Conservation (phyloP, 2,113 vertebrate genomes). For the Turdus rufiventris region DNA sequence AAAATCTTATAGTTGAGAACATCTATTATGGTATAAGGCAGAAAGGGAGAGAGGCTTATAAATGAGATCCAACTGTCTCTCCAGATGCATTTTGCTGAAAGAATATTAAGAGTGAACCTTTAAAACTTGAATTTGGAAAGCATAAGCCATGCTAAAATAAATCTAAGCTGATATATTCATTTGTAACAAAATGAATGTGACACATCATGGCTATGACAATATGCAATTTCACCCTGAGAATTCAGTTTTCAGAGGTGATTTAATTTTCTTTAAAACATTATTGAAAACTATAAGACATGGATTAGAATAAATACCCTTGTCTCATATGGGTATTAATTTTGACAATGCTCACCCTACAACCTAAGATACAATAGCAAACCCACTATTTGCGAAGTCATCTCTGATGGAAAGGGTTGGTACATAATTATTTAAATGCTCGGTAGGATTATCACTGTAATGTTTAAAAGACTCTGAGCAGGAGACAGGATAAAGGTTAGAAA, state of each 20-base stretch:
- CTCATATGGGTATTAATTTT: constrained; percentile 54
- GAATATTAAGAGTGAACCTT: constrained; percentile 51
- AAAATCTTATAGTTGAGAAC: constrained; percentile 65
- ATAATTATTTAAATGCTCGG: neutral
- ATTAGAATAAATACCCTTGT: constrained; percentile 66
- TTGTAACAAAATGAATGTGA: constrained; percentile 66
- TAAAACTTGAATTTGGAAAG: constrained; percentile 55
- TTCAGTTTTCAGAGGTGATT: constrained; percentile 65
- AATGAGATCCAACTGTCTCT: constrained; percentile 63
- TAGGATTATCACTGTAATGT: neutral
- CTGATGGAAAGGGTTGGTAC: neutral
- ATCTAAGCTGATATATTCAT: constrained; percentile 68
- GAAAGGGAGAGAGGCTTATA: constrained; percentile 66
- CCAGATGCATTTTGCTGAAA: constrained; percentile 69
- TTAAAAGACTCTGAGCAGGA: constrained; percentile 11
- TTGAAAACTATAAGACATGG: constrained; percentile 40
- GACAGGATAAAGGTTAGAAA: neutral
- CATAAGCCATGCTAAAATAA: constrained; percentile 67
- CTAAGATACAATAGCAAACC: constrained; percentile 26
- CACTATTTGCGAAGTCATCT: constrained; percentile 31
- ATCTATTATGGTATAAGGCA: constrained; percentile 64
- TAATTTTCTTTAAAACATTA: constrained; percentile 70
- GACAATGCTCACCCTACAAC: constrained; percentile 9
- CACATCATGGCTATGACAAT: constrained; percentile 35
- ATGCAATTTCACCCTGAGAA: constrained; percentile 64